These are phyloP conservation scores for Trissolcus brochymenae DNA, from an alignment of 2,888 invertebrate genomes.

Conservation along the genomic window DNA sequence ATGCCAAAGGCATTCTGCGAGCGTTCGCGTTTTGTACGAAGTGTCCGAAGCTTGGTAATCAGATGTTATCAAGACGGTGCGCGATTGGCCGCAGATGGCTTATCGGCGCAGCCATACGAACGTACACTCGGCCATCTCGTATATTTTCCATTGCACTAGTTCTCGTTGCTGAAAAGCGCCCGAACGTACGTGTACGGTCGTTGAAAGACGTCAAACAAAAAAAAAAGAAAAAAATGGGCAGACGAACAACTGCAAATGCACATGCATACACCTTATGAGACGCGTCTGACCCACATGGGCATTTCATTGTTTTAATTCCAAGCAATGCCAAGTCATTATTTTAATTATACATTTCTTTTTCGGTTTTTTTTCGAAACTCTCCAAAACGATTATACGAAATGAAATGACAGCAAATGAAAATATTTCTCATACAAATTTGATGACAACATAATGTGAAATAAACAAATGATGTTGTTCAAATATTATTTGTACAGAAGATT, in stretches of 20 bases:
- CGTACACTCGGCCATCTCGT: conserved; percentile 60
- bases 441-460: no score
- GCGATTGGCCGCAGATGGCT: conserved; percentile 67
- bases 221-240: conserved; percentile 11
- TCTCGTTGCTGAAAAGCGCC: conserved; percentile 41
- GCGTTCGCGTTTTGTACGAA: conserved; percentile 40
- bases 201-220: conserved; percentile 29
- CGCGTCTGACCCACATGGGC: conserved; percentile 27
- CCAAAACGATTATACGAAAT: no score
- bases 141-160: conserved; percentile 47
- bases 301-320: conserved; percentile 17
- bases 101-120: conserved; percentile 65
- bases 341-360: conserved; percentile 3
- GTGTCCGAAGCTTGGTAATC: conserved; percentile 63
- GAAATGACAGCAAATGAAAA: no score
- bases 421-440: no score
- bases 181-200: conserved; percentile 9
- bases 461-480: no score
- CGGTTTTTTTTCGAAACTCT: background rate
- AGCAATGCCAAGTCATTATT: conserved; percentile 10
- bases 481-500: no score
- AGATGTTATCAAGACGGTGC: conserved; percentile 66
- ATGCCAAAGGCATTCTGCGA: conserved; percentile 22
- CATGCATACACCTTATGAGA: conserved; percentile 16
- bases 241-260: background rate